Conservation (phyloP, 2,797 vertebrate species). For the Leuciscus waleckii region DNA sequence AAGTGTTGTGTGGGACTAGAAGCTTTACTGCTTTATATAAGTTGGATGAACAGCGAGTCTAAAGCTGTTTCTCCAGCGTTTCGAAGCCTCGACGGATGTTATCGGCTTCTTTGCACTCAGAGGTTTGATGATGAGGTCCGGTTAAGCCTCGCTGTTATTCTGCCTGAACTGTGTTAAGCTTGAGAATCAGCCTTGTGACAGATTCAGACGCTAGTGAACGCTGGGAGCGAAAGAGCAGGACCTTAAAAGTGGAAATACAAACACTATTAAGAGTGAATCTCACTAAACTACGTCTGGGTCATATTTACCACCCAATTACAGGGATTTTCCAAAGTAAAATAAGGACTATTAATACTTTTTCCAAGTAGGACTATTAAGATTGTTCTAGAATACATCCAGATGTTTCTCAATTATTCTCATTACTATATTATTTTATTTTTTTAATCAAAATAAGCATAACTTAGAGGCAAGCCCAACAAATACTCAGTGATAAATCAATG, state of each 20-base stretch:
- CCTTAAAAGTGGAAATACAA: slow-evolving; percentile 21
- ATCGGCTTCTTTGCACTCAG: slow-evolving; percentile 10
- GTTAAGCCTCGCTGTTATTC: slow-evolving; percentile 35
- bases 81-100: not conserved
- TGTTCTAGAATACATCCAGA: not conserved
- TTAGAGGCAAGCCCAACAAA: not conserved
- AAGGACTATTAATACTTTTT: no score
- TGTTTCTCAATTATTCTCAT: not conserved
- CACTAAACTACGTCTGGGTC: not conserved
- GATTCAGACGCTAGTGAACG: slow-evolving; percentile 12
- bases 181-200: slow-evolving; percentile 6
- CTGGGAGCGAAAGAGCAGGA: slow-evolving; percentile 13
- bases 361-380: not conserved
- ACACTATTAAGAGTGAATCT: slow-evolving; percentile 43
- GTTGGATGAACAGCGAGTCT: slow-evolving; percentile 16
- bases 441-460: not conserved
- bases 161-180: slow-evolving; percentile 19
- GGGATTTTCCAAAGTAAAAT: not conserved
- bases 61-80: slow-evolving; percentile 31
- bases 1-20: not conserved
- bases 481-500: not conserved
- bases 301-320: not conserved
- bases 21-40: not conserved
- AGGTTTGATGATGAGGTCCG: slow-evolving; percentile 1
- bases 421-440: not conserved